Conservation (phyloP, 2,888 invertebrate species). For the Tinea trinotella region DNA sequence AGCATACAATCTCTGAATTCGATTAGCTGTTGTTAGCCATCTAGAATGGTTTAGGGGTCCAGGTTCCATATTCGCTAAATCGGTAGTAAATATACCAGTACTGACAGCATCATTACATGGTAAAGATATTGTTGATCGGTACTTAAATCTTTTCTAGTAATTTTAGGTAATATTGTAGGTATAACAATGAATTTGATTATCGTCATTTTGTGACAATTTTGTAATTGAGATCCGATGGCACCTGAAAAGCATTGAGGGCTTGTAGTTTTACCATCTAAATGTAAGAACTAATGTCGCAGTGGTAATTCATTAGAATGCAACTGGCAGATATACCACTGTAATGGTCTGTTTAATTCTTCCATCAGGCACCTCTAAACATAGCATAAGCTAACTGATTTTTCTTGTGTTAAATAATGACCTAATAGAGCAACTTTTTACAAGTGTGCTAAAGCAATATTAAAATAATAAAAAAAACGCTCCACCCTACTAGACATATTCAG, state of each 20-base stretch:
- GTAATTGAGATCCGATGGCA: slow-evolving; percentile 23
- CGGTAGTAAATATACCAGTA: slow-evolving; percentile 21
- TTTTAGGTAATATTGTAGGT: too few species aligned
- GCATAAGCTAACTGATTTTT: too few species aligned
- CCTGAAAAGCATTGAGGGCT: slow-evolving; percentile 25
- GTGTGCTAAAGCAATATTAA: too few species aligned
- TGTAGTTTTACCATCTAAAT: slow-evolving; percentile 25
- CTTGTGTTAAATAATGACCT: too few species aligned
- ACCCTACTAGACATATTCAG: too few species aligned
- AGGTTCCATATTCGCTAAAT: slow-evolving; percentile 22
- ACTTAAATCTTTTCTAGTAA: too few species aligned
- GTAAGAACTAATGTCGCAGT: slow-evolving; percentile 25
- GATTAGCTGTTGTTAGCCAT: slow-evolving; percentile 22
- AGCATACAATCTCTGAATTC: slow-evolving; percentile 20
- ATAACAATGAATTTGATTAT: too few species aligned
- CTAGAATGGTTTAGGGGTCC: slow-evolving; percentile 21
- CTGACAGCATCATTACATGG: slow-evolving; percentile 21
- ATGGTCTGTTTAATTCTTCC: slow-evolving; percentile 23
- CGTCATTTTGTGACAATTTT: slow-evolving; percentile 23
- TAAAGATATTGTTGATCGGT: slow-evolving; percentile 23
- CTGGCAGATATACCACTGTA: slow-evolving; percentile 25
- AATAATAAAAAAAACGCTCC: too few species aligned
- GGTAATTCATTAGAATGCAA: slow-evolving; percentile 26
- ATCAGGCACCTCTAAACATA: too few species aligned
- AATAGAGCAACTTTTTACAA: too few species aligned